These are phyloP conservation scores for Theristicus caerulescens DNA, from an alignment of 2,113 vertebrate species.

Conservation along the genomic window DNA sequence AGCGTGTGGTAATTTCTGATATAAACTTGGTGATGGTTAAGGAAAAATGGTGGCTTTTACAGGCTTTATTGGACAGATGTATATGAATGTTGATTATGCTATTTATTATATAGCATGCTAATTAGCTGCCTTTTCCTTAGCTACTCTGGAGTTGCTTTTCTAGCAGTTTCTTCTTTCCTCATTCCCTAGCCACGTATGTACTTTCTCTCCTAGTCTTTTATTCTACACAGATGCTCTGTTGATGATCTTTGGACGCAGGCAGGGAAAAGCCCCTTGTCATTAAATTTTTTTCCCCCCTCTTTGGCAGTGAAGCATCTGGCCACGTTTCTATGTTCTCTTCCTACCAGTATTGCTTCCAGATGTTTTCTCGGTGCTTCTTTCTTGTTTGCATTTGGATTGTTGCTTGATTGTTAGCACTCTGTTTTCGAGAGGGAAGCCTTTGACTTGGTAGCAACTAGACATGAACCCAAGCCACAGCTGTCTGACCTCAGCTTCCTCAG, in stretches of 20 bases:
- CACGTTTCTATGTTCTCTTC: slow-evolving; percentile 26
- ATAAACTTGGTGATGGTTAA: not conserved
- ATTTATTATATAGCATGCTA: not conserved
- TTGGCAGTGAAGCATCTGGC: slow-evolving; percentile 47
- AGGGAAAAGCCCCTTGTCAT: slow-evolving; percentile 46
- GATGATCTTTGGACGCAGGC: not conserved
- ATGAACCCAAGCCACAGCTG: slow-evolving; percentile 1
- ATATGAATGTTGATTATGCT: not conserved
- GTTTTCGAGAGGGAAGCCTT: slow-evolving; percentile 18
- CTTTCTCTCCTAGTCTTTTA: not conserved
- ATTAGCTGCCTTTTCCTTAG: not conserved
- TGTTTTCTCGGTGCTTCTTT: slow-evolving; percentile 44
- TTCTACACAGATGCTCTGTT: not conserved
- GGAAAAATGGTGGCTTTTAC: not conserved
- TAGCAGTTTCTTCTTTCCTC: not conserved
- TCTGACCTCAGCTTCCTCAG: slow-evolving; percentile 36
- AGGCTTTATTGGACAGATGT: not conserved
- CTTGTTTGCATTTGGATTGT: slow-evolving; percentile 7
- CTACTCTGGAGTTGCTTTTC: not conserved
- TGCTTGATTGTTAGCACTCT: not conserved
- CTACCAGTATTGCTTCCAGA: slow-evolving; percentile 58
- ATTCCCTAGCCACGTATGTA: not conserved
- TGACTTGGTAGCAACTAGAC: slow-evolving; percentile 15
- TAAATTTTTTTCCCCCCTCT: not conserved
- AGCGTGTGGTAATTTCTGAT: not conserved